Conservation (phyloP, 2,888 invertebrate species). For the Eilema depressum region DNA sequence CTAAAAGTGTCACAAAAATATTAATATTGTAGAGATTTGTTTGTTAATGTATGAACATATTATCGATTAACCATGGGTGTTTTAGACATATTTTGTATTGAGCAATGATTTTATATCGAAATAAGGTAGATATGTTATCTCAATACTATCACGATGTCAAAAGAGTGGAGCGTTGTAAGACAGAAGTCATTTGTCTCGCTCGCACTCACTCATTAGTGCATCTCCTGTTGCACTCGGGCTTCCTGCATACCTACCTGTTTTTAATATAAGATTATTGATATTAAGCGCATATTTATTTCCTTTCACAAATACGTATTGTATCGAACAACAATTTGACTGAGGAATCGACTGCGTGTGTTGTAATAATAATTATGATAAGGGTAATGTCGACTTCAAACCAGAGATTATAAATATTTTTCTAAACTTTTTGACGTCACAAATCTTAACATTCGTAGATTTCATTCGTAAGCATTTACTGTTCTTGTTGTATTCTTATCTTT, state of each 20-base stretch:
- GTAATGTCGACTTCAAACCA: conserved; percentile 77
- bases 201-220: no score
- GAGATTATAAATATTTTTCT: conserved; percentile 83
- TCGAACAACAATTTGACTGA: conserved; percentile 77
- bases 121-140: neutral
- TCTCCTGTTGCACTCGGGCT: neutral
- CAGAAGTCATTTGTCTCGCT: neutral
- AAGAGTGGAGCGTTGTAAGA: neutral
- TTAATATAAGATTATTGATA: neutral
- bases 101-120: neutral
- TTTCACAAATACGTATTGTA: conserved; percentile 55
- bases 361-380: conserved; percentile 70
- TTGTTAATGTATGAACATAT: conserved; percentile 33
- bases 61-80: conserved; percentile 15
- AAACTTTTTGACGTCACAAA: conserved; percentile 83
- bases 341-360: conserved; percentile 78
- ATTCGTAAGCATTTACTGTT: conserved; percentile 78
- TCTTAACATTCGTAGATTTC: conserved; percentile 65
- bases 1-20: conserved; percentile 75
- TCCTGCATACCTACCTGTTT: neutral
- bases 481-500: conserved; percentile 68
- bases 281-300: conserved; percentile 41
- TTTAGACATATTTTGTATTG: conserved; percentile 34
- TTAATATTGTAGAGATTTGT: conserved; percentile 32
- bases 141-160: neutral